These are phyloP conservation scores for Pterobdella sp. DNA, from an alignment of 2,888 invertebrate genomes.

Conservation along the genomic window DNA sequence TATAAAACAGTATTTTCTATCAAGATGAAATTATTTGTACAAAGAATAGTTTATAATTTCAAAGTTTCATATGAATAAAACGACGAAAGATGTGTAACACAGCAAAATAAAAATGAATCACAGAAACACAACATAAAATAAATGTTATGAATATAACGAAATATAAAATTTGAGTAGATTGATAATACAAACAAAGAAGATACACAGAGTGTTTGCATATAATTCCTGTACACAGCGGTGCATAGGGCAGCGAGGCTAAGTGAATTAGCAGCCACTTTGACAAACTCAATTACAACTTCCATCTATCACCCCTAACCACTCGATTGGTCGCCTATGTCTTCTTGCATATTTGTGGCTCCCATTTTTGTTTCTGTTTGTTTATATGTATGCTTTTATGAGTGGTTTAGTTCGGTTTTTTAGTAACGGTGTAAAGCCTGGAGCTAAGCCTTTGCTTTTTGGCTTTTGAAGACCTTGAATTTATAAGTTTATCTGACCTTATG, in stretches of 20 bases:
- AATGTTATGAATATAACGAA: no score
- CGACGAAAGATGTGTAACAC: no score
- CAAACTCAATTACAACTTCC: slow-evolving; percentile 11
- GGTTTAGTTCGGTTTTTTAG: neutral
- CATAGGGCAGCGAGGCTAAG: neutral
- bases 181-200: neutral
- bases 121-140: no score
- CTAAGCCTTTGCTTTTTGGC: no score
- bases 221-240: neutral
- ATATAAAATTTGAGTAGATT: neutral
- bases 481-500: no score
- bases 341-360: neutral
- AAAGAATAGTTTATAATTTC: no score
- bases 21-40: no score
- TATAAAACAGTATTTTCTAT: no score
- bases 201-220: slow-evolving; percentile 2
- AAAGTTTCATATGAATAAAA: no score
- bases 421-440: no score
- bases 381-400: neutral
- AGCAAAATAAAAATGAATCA: no score
- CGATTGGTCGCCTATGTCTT: neutral
- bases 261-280: slow-evolving; percentile 16
- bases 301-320: slow-evolving; percentile 8
- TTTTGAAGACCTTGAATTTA: no score
- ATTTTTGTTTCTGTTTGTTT: neutral